These are phyloP conservation scores for Solenopsis invicta DNA, from an alignment of 1,140 invertebrate species.

Conservation along the genomic window DNA sequence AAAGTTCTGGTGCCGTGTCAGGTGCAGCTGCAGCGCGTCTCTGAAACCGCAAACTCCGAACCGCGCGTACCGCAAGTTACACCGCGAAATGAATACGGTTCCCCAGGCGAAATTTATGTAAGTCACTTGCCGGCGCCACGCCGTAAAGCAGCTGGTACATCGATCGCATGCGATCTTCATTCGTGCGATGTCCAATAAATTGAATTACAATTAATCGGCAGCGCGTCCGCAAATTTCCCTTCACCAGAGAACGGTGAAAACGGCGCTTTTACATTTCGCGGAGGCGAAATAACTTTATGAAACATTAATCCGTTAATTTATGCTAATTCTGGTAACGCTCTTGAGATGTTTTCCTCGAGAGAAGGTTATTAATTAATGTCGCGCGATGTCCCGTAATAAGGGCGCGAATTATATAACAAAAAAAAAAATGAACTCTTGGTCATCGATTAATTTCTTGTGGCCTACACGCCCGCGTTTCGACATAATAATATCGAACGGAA, in stretches of 20 bases:
- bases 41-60: constrained; percentile 38
- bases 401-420: constrained; percentile 1
- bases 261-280: constrained; percentile 22
- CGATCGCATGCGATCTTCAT: constrained; percentile 27
- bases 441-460: neutral
- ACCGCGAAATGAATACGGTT: constrained; percentile 47
- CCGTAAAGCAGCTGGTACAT: neutral
- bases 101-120: constrained; percentile 31
- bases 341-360: neutral
- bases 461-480: neutral
- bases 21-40: constrained; percentile 35
- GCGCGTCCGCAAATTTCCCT: neutral
- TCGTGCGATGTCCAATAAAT: neutral
- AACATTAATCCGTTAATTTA: constrained; percentile 22
- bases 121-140: neutral
- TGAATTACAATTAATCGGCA: constrained; percentile 21
- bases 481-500: neutral
- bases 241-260: neutral
- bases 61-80: constrained; percentile 9
- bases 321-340: neutral
- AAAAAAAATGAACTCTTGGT: neutral
- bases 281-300: constrained; percentile 38
- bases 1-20: constrained; percentile 12
- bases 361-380: neutral
- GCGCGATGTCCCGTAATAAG: neutral